Evolutionary conservation across 2,113 vertebrate genomes (phyloP), one percentile per base, ranked within the genome.

Genomic region (Callipepla californica): DNA sequence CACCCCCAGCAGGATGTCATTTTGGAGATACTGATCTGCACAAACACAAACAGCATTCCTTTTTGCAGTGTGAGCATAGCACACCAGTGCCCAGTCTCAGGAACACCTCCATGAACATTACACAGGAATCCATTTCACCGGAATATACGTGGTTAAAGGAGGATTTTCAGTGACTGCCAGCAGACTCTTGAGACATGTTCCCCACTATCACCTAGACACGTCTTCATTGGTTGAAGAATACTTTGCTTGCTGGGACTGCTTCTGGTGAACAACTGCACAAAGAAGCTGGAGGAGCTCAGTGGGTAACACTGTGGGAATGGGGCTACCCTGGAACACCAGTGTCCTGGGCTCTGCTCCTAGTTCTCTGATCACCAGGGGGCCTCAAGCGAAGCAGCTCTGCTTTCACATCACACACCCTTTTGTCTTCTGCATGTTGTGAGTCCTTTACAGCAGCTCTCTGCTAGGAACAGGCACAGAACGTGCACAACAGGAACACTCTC

Each of bases 331-430:
- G 26, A 34, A 67, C 1, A 3, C 7, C 90, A 63, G 62, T 81
- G 38, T 34, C 23, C 38, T 51, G 67, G 44, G 58, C 26, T 83
- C 58, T 58, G 30, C 45, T 77, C 50, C 76, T 22, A 22, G 9
- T 32, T 70, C 68, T 42, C 73, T 80, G 69, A 45, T 11, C 53
- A 7, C 55, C 32, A 36, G 15, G 65, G 5, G 18, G 11, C 32
- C 70, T 67, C 53, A 68, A 53, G 77, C 25, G 76, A 75, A 85
- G 58, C 23, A 76, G 61, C 26, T 88, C 63, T 80, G 50, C 61
- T 89, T 81, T 57, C 80, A 78, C 23, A 68, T 32, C 61, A 26
- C 40, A 51, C 19, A 82, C n/a, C 34, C 26, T 19, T 53, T 62
- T 78, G 36, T 42, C 45, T 19, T 63, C 47, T 62, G 8, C 42